These are phyloP conservation scores for Octodonta nipae DNA, from an alignment of 2,888 invertebrate species.

Conservation along the genomic window DNA sequence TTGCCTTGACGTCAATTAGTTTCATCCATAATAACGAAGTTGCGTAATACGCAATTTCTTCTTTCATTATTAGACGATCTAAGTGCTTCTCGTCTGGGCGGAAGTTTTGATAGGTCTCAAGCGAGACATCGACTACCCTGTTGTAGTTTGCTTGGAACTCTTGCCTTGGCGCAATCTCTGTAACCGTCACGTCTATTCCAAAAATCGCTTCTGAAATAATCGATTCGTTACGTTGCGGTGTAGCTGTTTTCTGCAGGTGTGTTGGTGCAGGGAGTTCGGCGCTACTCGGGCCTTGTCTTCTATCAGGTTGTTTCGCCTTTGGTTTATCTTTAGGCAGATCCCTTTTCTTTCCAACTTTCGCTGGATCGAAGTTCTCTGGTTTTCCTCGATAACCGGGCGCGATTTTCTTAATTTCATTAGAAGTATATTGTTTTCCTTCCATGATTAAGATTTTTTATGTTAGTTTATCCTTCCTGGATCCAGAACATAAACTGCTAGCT, in stretches of 20 bases:
- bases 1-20: constrained; percentile 16
- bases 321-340: not conserved
- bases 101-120: not conserved
- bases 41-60: constrained; percentile 20
- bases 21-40: constrained; percentile 16
- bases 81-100: constrained; percentile 13
- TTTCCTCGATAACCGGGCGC: not conserved
- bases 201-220: constrained; percentile 4
- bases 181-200: constrained; percentile 10
- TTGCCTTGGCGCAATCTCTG: constrained; percentile 10
- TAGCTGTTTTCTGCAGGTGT: not conserved
- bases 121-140: too few species aligned
- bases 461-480: too few species aligned
- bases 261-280: not conserved
- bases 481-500: too few species aligned
- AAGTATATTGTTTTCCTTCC: not conserved
- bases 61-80: constrained; percentile 15
- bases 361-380: constrained; percentile 7
- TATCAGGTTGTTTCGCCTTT: not conserved
- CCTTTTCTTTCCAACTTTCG: not conserved
- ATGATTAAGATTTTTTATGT: too few species aligned
- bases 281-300: too few species aligned
- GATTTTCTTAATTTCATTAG: not conserved
- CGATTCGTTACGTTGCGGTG: not conserved
- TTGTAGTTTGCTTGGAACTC: constrained; percentile 5